Conservation (phyloP, 2,797 vertebrate genomes). For the Gambusia yucatana region DNA sequence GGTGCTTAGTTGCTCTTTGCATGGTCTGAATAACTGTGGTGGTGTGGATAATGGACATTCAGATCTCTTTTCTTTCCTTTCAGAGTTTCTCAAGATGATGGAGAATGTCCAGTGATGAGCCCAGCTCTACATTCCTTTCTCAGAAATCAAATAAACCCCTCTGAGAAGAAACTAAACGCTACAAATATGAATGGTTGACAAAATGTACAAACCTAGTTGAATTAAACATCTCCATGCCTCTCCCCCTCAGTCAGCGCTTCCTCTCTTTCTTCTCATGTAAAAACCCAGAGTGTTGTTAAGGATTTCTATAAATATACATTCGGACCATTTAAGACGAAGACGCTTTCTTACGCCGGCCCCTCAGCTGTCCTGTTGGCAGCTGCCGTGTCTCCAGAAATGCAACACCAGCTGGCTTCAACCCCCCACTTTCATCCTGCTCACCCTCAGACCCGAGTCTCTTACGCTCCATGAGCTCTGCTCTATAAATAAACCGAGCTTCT, state of each 20-base stretch:
- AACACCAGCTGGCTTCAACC: constrained; percentile 44
- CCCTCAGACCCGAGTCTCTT: constrained; percentile 9
- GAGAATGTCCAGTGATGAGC: constrained; percentile 81
- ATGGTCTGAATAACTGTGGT: neutral
- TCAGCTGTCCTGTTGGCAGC: constrained; percentile 75
- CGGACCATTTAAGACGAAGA: constrained; percentile 78
- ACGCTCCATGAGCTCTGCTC: constrained; percentile 46
- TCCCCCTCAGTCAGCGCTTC: neutral
- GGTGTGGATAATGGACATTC: neutral
- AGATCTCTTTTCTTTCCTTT: neutral
- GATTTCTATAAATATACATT: constrained; percentile 76
- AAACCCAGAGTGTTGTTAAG: constrained; percentile 36
- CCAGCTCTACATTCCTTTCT: constrained; percentile 64
- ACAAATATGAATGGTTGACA: neutral
- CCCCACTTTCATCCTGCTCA: neutral
- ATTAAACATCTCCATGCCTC: neutral
- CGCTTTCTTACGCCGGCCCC: constrained; percentile 21
- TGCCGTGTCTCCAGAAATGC: constrained; percentile 70
- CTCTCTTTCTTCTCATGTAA: constrained; percentile 26
- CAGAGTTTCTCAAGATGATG: constrained; percentile 88
- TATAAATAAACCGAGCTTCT: constrained; percentile 75
- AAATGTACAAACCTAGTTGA: constrained; percentile 12
- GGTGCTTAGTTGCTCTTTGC: neutral
- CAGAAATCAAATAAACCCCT: neutral
- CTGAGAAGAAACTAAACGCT: neutral